Percentiles rank a stretch among this genome's conserved stretches.
These are phyloP conservation scores for Nephrotoma guestfalica DNA, from an alignment of 2,888 invertebrate species.

Conservation along the genomic window DNA sequence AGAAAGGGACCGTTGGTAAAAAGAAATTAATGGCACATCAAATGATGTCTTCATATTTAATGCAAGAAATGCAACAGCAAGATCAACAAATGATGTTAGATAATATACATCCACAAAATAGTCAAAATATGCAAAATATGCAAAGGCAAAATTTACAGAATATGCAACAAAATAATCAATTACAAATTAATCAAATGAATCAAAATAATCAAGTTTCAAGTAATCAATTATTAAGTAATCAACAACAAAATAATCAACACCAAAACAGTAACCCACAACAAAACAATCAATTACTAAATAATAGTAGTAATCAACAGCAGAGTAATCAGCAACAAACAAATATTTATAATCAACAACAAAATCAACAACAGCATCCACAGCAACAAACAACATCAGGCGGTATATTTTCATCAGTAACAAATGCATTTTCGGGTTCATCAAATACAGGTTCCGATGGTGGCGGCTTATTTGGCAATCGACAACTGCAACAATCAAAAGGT, in stretches of 20 bases:
- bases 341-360: conserved; percentile 13
- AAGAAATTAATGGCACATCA: conserved; percentile 27
- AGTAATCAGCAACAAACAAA: conserved; percentile 23
- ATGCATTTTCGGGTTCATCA: conserved; percentile 33
- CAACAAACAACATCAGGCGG: conserved; percentile 29
- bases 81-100: conserved; percentile 13
- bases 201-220: conserved; percentile 20
- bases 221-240: conserved; percentile 22
- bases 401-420: conserved; percentile 32
- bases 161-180: conserved; percentile 22
- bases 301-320: conserved; percentile 16
- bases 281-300: conserved; percentile 23
- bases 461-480: conserved; percentile 28
- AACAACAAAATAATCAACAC: conserved; percentile 23
- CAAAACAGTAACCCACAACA: conserved; percentile 21
- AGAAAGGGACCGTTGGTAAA: conserved; percentile 29
- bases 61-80: conserved; percentile 23
- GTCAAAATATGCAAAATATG: conserved; percentile 4
- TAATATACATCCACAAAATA: neutral
- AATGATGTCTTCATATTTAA: conserved; percentile 7
- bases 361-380: conserved; percentile 16
- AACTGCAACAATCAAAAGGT: conserved; percentile 32
- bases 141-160: conserved; percentile 12
- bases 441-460: conserved; percentile 34
- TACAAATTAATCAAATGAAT: conserved; percentile 19